These are phyloP conservation scores for Epizoanthus rinbou DNA, from an alignment of 92 coral and sea anemone genomes.

Conservation along the genomic window DNA sequence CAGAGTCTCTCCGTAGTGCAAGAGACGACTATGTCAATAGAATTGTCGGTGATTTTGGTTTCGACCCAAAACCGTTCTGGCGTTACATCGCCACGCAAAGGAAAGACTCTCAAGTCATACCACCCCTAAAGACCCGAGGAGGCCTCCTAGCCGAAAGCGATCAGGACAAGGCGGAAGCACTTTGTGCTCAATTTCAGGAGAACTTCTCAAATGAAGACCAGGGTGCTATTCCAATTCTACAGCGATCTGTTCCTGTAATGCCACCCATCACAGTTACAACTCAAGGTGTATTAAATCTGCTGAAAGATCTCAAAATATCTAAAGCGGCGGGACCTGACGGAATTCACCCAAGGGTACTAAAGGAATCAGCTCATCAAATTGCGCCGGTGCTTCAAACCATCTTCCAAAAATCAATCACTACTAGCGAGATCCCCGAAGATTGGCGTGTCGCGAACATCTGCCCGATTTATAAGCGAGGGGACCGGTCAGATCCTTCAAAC, in stretches of 20 bases:
- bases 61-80: slow-evolving; percentile 22
- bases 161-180: slow-evolving; percentile 21
- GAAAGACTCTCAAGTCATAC: slow-evolving; percentile 13
- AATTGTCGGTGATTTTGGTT: not conserved
- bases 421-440: slow-evolving; percentile 1
- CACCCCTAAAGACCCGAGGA: slow-evolving; percentile 6
- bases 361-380: not conserved
- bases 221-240: slow-evolving; percentile 4
- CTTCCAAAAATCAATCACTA: not conserved
- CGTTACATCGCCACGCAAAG: not conserved
- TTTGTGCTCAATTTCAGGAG: slow-evolving; percentile 6
- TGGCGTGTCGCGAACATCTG: slow-evolving; percentile 15
- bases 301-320: slow-evolving; percentile 5
- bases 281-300: not conserved
- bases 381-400: not conserved
- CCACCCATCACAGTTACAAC: no score
- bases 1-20: not conserved
- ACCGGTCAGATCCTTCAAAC: slow-evolving; percentile 2
- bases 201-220: not conserved
- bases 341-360: slow-evolving; percentile 5
- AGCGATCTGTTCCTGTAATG: not conserved
- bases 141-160: slow-evolving; percentile 14
- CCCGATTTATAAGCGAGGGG: slow-evolving; percentile 6
- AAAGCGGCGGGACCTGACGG: slow-evolving; percentile 14
- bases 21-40: not conserved